These are phyloP conservation scores for Pseudomugil gertrudae DNA, from an alignment of 2,797 vertebrate species.

Conservation along the genomic window DNA sequence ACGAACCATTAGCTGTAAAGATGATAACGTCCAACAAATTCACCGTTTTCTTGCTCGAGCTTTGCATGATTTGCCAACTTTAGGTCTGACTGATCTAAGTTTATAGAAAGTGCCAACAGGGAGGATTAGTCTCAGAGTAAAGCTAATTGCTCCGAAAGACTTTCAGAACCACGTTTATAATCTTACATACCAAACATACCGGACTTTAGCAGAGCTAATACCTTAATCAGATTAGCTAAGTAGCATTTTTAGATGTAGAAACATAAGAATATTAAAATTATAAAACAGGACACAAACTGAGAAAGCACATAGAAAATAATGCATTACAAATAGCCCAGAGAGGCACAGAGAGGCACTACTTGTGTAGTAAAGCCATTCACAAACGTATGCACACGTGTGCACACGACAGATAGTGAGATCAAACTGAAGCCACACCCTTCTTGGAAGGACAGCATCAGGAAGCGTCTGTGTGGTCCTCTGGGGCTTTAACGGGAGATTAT, in stretches of 20 bases:
- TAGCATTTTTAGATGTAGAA: conserved; percentile 40
- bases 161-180: conserved; percentile 44
- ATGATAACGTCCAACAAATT: background rate
- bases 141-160: conserved; percentile 46
- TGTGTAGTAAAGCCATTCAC: conserved; percentile 4
- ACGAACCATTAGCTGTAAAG: background rate
- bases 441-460: conserved; percentile 9
- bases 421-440: conserved; percentile 62
- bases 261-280: conserved; percentile 42
- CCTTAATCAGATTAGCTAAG: conserved; percentile 69
- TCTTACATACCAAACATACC: conserved; percentile 74
- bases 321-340: background rate
- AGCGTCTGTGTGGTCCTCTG: background rate
- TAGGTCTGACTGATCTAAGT: conserved; percentile 1
- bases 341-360: background rate
- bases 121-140: conserved; percentile 18
- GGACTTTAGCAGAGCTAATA: conserved; percentile 39
- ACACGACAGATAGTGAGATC: conserved; percentile 56
- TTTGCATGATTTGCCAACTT: conserved; percentile 1
- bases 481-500: background rate
- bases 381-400: conserved; percentile 33
- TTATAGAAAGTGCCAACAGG: conserved; percentile 11
- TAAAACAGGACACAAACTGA: conserved; percentile 4
- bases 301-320: background rate
- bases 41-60: background rate